These are phyloP conservation scores for Phalacrocorax pelagicus DNA, from an alignment of 2,113 vertebrate genomes.

Conservation along the genomic window DNA sequence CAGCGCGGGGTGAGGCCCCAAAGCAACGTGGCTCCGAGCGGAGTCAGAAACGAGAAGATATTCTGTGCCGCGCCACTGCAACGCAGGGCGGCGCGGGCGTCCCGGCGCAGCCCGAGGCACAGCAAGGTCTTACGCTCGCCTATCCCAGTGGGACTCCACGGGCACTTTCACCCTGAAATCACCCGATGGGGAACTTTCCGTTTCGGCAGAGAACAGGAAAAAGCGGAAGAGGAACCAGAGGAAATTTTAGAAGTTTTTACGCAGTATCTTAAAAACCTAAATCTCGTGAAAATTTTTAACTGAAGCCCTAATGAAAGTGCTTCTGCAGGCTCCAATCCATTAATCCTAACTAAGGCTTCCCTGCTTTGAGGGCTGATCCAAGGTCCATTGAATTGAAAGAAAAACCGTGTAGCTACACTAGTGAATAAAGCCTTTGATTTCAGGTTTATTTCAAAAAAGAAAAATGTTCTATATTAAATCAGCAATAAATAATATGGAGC, in stretches of 20 bases:
- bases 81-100: accelerated
- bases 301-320: neutral
- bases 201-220: neutral
- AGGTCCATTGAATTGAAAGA: neutral
- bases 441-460: neutral
- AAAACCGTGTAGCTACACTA: accelerated
- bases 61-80: accelerated
- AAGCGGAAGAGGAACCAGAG: neutral
- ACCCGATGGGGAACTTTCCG: neutral
- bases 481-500: neutral
- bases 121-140: neutral
- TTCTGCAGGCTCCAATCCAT: neutral
- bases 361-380: neutral
- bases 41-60: neutral
- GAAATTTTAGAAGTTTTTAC: neutral
- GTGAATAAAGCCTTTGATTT: neutral
- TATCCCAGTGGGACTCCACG: neutral
- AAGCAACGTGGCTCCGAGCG: accelerated
- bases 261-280: neutral
- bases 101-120: neutral
- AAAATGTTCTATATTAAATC: neutral
- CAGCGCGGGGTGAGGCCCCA: neutral
- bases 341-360: neutral
- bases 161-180: neutral
- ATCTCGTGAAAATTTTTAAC: neutral